Base-by-base conservation (phyloP, 2,113 vertebrate genomes). In the Phyllostomus hastatus region DNA sequence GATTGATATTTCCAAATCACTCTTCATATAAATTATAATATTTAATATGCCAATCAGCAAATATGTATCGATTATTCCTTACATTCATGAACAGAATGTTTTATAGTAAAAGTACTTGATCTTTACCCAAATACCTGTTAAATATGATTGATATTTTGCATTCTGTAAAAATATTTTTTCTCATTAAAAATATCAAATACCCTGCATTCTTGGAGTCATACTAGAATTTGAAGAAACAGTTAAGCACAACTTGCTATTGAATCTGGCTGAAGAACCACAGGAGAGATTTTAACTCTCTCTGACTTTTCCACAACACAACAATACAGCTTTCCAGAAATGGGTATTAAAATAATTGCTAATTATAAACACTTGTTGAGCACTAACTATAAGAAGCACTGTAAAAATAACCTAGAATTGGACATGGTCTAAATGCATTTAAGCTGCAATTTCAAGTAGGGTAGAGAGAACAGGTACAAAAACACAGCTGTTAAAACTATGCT, bases 221-320 rank as follows among this genome's bases (percentile, higher is more conserved):
- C 52, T 59, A 85, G 88, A 31, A 19, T 95, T 61, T 93, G 33
- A 96, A 50, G 57, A 96, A 93, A 76, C 59, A 91, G 59, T 35
- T 4, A 95, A 46, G 5, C 16, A 89, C 12, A 85, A 80, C 61
- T 73, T 94, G 33, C 24, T 54, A 46, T 38, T 90, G 66, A 97
- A 92, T 87, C 19, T 22, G 4, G 4, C 90, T 7, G 28, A 59
- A 88, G 57, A 97, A 96, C 61, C 9, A 83, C 17, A 16, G 35
- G 46, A 91, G 48, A 94, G 78, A 83, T 57, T 96, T 52, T 69
- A 94, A 28, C 8, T 85, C 59, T 19, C 19, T 2, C n/a, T 91
- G 46, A 20, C 90, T 93, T 82, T 4, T 20, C 17, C 75, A 12
- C 11, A 67, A 88, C 72, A 92, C 80, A 72, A 87, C 33, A 86